phyloP scores from a whole-genome alignment of 2,113 vertebrate genomes.

The Oceanites oceanicus region DNA sequence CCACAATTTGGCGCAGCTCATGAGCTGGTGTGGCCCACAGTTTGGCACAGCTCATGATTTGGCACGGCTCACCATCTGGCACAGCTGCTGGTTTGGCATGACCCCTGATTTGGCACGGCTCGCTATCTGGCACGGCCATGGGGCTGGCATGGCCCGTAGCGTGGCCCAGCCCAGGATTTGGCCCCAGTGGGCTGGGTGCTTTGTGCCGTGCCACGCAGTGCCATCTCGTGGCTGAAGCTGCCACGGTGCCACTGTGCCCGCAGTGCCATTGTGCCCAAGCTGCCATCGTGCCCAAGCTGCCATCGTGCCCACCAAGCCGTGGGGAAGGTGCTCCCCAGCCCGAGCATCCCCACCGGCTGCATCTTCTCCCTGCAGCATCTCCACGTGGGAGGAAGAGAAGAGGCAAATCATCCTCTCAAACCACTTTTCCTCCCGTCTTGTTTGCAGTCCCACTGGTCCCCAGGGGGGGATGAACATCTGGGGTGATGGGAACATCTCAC shows the following conservation, averaged over 20 bases:
- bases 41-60: neutral
- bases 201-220: neutral
- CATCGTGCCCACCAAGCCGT: rapidly evolving
- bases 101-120: neutral
- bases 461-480: rapidly evolving
- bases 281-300: neutral
- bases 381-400: neutral
- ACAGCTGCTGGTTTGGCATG: neutral
- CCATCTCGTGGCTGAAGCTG: neutral
- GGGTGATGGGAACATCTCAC: neutral
- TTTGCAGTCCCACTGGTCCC: neutral
- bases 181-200: neutral
- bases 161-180: neutral
- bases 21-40: rapidly evolving
- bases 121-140: rapidly evolving
- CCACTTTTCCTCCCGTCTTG: rapidly evolving
- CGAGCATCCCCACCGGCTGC: rapidly evolving
- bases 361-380: neutral
- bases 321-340: neutral
- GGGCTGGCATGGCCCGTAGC: neutral
- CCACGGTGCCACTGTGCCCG: rapidly evolving
- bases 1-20: neutral
- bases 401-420: neutral
- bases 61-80: neutral
- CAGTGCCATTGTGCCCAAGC: rapidly evolving